Conservation (phyloP, 2,113 vertebrate species). For the Nycticorax nycticorax region DNA sequence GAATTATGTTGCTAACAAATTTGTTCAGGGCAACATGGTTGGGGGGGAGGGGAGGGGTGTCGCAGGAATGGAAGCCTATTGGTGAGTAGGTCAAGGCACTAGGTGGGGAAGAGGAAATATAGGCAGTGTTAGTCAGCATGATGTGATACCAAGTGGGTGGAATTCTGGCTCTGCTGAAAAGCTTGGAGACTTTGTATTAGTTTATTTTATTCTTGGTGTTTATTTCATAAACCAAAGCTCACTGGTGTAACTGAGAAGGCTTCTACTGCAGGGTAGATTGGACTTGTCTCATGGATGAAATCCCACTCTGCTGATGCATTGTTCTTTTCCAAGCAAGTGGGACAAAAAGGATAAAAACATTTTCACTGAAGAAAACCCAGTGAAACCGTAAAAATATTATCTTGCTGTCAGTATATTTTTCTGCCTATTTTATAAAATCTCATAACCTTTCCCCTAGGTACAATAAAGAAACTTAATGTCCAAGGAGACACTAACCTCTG, state of each 20-base stretch:
- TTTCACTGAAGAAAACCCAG: neutral
- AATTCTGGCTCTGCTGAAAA: neutral
- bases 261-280: neutral
- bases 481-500: neutral
- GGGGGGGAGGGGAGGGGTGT: accelerated
- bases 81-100: neutral
- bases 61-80: neutral
- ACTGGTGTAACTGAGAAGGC: neutral
- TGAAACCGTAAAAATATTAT: neutral
- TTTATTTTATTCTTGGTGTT: neutral
- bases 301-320: neutral
- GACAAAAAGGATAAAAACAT: neutral
- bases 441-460: accelerated
- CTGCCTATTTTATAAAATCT: neutral
- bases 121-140: neutral
- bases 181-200: neutral
- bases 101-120: neutral
- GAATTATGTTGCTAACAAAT: neutral
- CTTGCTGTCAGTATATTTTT: neutral
- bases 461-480: neutral
- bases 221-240: neutral
- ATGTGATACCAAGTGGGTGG: accelerated
- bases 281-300: neutral
- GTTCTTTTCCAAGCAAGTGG: neutral
- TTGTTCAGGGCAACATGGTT: neutral